phyloP scores from a whole-genome alignment of 2,113 vertebrate species.

The Triplophysa dalaica region DNA sequence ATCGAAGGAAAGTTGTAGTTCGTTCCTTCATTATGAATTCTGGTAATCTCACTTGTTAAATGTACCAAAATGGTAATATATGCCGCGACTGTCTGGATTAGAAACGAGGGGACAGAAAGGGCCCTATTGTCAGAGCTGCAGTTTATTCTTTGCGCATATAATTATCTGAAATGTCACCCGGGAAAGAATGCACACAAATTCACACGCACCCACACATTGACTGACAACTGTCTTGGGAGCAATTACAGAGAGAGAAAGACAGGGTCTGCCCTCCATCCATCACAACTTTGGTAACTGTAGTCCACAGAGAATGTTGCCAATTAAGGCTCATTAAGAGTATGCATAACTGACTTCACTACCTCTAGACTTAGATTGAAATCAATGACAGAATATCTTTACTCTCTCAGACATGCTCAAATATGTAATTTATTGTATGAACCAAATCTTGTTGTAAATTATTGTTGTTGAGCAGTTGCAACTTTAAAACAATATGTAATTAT shows the following conservation, averaged over 20 bases:
- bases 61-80: slow-evolving; percentile 87
- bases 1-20: slow-evolving; percentile 83
- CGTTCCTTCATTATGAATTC: slow-evolving; percentile 92
- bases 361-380: slow-evolving; percentile 17
- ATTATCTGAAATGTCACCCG: slow-evolving; percentile 86
- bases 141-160: slow-evolving; percentile 58
- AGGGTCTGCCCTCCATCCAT: slow-evolving; percentile 24
- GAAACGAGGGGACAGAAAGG: slow-evolving; percentile 79
- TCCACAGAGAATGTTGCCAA: slow-evolving; percentile 28
- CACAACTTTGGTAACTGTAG: slow-evolving; percentile 27
- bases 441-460: no score
- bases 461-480: not conserved
- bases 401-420: not conserved
- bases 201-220: slow-evolving; percentile 70
- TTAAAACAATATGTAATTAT: not conserved
- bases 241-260: slow-evolving; percentile 46
- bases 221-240: slow-evolving; percentile 54
- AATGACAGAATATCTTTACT: not conserved
- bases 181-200: slow-evolving; percentile 67
- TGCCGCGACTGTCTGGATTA: slow-evolving; percentile 82
- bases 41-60: slow-evolving; percentile 89
- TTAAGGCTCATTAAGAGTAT: slow-evolving; percentile 49
- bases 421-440: no score
- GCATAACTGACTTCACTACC: slow-evolving; percentile 14
- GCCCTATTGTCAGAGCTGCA: slow-evolving; percentile 73